Percentiles rank a stretch among this genome's conserved stretches.
These are phyloP conservation scores for Siderastrea radians DNA, from an alignment of 92 coral and sea anemone species.

Conservation along the genomic window DNA sequence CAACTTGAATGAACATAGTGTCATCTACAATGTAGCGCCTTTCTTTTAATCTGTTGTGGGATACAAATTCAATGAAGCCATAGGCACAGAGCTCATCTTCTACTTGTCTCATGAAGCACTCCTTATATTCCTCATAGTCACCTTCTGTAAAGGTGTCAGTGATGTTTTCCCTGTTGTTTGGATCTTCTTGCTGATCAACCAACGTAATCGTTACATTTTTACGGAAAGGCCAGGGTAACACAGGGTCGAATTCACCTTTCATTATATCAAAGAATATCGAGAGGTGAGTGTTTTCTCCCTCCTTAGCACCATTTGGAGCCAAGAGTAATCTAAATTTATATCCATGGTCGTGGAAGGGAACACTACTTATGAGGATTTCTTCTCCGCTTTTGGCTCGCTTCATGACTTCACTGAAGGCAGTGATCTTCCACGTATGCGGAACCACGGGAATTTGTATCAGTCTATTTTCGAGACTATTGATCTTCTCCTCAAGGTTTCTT, in stretches of 20 bases:
- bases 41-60: not conserved
- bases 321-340: not conserved
- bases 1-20: slow-evolving; percentile 31
- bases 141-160: not conserved
- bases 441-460: not conserved
- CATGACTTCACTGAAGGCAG: not conserved
- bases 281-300: not conserved
- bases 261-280: not conserved
- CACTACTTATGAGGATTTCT: not conserved
- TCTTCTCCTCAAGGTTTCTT: not conserved
- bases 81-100: not conserved
- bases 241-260: not conserved
- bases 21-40: slow-evolving; percentile 54
- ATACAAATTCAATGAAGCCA: not conserved
- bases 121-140: not conserved
- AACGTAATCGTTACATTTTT: not conserved
- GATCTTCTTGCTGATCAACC: not conserved
- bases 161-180: not conserved
- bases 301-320: not conserved
- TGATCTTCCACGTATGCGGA: not conserved
- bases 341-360: not conserved
- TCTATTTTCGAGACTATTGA: not conserved
- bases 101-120: not conserved
- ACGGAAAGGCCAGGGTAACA: slow-evolving; percentile 4
- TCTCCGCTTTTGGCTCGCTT: not conserved